Percentiles rank a stretch among this genome's conserved stretches.
Evolutionary conservation across 92 coral and sea anemone genomes (phyloP).

Genomic region (Palythoa heliodiscus): DNA sequence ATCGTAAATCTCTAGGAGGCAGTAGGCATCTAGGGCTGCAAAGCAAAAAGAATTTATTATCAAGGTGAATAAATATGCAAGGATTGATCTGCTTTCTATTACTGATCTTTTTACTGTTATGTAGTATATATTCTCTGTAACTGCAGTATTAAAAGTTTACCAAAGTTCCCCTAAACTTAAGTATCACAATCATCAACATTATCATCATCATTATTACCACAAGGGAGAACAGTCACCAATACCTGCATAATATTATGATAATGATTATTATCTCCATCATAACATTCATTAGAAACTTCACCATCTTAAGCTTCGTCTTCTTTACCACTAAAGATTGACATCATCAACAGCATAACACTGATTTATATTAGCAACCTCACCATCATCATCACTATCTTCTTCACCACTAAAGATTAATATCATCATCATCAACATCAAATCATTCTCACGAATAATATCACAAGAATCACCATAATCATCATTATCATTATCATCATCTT

Average conservation of each 20-base stretch:
- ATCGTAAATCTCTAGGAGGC: slow-evolving; percentile 84
- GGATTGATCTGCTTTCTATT: too few species aligned
- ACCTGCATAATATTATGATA: not conserved
- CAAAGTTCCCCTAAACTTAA: not conserved
- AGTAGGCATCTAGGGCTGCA: slow-evolving; percentile 91
- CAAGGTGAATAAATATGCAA: too few species aligned
- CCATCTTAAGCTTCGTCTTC: not conserved
- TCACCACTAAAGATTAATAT: not conserved
- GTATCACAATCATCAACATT: not conserved
- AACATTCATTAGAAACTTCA: not conserved
- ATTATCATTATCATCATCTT: not conserved
- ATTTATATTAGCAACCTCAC: not conserved
- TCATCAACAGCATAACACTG: not conserved
- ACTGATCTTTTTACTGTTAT: too few species aligned
- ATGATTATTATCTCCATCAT: not conserved
- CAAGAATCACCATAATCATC: not conserved
- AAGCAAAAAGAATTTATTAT: not conserved
- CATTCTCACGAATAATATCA: not conserved
- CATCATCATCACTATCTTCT: not conserved
- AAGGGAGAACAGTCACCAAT: not conserved
- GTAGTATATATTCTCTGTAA: too few species aligned
- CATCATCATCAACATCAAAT: not conserved
- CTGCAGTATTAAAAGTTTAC: too few species aligned
- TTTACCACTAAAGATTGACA: not conserved
- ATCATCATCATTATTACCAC: not conserved